A percentile compares a stretch with the other conserved stretches of the same genome.
phyloP scores from a whole-genome alignment of 2,113 vertebrate species.

The Eulemur macaco region DNA sequence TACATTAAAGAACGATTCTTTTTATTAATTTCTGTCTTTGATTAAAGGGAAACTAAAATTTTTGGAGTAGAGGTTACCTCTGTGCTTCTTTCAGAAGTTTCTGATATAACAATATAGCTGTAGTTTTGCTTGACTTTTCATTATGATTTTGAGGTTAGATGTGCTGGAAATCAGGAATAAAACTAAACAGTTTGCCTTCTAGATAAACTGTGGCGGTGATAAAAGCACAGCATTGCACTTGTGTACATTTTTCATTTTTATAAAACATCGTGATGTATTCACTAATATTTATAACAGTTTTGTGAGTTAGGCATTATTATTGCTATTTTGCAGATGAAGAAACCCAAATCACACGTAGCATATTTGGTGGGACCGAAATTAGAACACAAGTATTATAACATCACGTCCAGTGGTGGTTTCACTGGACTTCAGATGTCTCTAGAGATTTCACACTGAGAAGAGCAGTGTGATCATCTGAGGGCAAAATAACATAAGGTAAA shows the following conservation, averaged over 20 bases:
- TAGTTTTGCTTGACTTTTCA: slow-evolving; percentile 1
- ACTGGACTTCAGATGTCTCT: not conserved
- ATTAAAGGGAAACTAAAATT: not conserved
- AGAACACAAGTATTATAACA: not conserved
- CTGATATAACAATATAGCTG: not conserved
- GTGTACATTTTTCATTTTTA: not conserved
- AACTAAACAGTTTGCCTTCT: not conserved
- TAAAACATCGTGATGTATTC: not conserved
- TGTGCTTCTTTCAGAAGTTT: not conserved
- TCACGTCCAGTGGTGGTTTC: not conserved
- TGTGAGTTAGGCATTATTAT: not conserved
- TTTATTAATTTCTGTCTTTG: not conserved
- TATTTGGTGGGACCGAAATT: not conserved
- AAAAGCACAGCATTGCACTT: not conserved
- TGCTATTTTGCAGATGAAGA: not conserved
- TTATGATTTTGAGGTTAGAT: slow-evolving; percentile 10
- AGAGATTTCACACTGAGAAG: not conserved
- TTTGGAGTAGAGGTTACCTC: not conserved
- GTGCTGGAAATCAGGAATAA: not conserved
- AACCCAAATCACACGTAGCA: not conserved
- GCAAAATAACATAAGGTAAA: not conserved
- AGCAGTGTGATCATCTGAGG: not conserved
- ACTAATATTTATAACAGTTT: slow-evolving; percentile 8
- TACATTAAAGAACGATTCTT: slow-evolving; percentile 15
- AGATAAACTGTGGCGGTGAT: not conserved